A percentile compares a stretch with the other conserved stretches of the same genome.
Conservation (phyloP, 2,888 invertebrate species). For the Philopedon plagiatum region DNA sequence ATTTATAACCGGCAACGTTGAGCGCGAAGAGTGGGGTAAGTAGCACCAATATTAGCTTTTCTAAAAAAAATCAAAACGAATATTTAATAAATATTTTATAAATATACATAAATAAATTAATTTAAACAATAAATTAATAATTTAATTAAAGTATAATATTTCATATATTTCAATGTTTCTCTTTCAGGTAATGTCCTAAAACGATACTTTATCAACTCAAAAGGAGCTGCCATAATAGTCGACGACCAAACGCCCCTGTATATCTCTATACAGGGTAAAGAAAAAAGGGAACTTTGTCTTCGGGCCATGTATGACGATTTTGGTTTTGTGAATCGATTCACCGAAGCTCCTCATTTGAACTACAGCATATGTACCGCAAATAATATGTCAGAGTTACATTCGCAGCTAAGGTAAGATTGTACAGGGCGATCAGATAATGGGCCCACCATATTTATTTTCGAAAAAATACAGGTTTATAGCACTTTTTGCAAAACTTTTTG, state of each 20-base stretch:
- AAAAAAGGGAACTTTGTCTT: slow-evolving; percentile 80
- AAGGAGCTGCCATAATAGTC: slow-evolving; percentile 85
- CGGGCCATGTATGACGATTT: slow-evolving; percentile 86
- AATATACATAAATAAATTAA: too few relatives aligned
- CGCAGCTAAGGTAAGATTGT: slow-evolving; percentile 72
- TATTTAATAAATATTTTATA: too few relatives aligned
- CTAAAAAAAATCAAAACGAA: too few relatives aligned
- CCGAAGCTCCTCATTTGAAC: slow-evolving; percentile 80
- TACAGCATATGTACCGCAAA: slow-evolving; percentile 88
- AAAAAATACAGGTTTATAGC: too few relatives aligned
- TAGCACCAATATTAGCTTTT: not conserved
- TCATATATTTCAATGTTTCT: slow-evolving; percentile 67
- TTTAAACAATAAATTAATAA: too few relatives aligned
- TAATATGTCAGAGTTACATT: slow-evolving; percentile 85
- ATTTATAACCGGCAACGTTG: slow-evolving; percentile 86
- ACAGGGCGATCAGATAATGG: too few relatives aligned
- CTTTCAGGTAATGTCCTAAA: slow-evolving; percentile 83
- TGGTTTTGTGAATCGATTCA: slow-evolving; percentile 81
- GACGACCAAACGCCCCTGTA: slow-evolving; percentile 85
- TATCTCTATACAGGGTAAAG: slow-evolving; percentile 77
- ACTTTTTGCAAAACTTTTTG: too few relatives aligned
- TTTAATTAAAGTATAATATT: too few relatives aligned
- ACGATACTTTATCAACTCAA: slow-evolving; percentile 88
- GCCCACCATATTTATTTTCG: too few relatives aligned
- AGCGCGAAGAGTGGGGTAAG: slow-evolving; percentile 48